Conservation (phyloP, 2,113 vertebrate species). For the Hymenochirus boettgeri region DNA sequence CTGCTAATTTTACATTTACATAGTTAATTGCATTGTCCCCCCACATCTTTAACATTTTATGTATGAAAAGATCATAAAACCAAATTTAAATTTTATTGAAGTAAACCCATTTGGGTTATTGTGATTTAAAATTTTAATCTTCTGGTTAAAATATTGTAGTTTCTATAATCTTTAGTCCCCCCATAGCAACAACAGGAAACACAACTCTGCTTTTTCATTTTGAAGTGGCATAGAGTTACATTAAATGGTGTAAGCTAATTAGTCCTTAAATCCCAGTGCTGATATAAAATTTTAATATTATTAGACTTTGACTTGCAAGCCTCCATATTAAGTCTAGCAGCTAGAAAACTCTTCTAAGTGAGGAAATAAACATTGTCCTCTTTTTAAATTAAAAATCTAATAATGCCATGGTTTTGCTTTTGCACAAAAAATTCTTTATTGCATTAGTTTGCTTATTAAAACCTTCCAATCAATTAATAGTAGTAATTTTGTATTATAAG, state of each 20-base stretch:
- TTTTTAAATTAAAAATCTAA: too few relatives aligned
- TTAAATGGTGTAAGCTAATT: constrained; percentile 10
- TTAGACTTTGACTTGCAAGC: too few relatives aligned
- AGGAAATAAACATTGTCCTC: too few relatives aligned
- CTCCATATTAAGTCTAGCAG: too few relatives aligned
- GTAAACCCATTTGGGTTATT: not conserved
- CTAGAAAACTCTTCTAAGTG: too few relatives aligned
- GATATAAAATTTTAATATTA: too few relatives aligned
- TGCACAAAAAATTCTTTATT: too few relatives aligned
- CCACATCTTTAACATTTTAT: constrained; percentile 7
- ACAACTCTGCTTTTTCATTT: constrained; percentile 5
- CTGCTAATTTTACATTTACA: not conserved
- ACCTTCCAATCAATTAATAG: too few relatives aligned
- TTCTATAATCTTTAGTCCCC: constrained; percentile 15
- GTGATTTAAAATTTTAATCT: constrained; percentile 3
- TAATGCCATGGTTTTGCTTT: too few relatives aligned
- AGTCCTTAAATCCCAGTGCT: not conserved
- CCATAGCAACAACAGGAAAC: not conserved
- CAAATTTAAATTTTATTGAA: constrained; percentile 12
- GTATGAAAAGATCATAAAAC: constrained; percentile 10
- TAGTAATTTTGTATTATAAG: too few relatives aligned
- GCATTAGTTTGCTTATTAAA: too few relatives aligned
- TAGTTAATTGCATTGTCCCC: not conserved
- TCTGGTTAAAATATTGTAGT: constrained; percentile 18
- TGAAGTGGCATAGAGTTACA: not conserved